phyloP scores from a whole-genome alignment of 2,797 vertebrate species.

The Varecia variegata region DNA sequence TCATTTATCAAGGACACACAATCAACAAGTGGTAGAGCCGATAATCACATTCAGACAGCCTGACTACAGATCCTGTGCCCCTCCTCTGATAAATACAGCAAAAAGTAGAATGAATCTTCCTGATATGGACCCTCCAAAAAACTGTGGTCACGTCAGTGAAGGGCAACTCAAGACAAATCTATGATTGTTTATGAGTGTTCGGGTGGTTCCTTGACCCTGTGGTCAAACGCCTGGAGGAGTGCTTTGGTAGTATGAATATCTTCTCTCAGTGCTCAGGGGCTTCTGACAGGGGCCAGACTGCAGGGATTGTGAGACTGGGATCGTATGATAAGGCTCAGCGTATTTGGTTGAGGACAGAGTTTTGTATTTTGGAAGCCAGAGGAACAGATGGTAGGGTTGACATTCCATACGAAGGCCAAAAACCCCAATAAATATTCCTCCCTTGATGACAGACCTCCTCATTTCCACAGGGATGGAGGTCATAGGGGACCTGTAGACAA shows the following conservation, averaged over 20 bases:
- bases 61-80: background rate
- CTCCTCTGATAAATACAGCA: background rate
- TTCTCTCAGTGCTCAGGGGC: background rate
- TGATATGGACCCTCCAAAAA: background rate
- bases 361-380: background rate
- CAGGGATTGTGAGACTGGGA: background rate
- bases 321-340: background rate
- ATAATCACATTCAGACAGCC: background rate
- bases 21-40: background rate
- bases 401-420: background rate
- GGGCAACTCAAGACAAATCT: background rate
- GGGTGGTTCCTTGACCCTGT: background rate
- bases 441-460: background rate
- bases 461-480: background rate
- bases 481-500: background rate
- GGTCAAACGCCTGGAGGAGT: background rate
- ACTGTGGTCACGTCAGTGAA: background rate
- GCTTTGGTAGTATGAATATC: background rate
- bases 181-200: too few species aligned
- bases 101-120: background rate
- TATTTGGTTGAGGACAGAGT: background rate
- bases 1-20: background rate
- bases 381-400: background rate
- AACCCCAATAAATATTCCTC: background rate
- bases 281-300: background rate